These are phyloP conservation scores for Lomographa bimaculata DNA, from an alignment of 2,888 invertebrate species.

Conservation along the genomic window DNA sequence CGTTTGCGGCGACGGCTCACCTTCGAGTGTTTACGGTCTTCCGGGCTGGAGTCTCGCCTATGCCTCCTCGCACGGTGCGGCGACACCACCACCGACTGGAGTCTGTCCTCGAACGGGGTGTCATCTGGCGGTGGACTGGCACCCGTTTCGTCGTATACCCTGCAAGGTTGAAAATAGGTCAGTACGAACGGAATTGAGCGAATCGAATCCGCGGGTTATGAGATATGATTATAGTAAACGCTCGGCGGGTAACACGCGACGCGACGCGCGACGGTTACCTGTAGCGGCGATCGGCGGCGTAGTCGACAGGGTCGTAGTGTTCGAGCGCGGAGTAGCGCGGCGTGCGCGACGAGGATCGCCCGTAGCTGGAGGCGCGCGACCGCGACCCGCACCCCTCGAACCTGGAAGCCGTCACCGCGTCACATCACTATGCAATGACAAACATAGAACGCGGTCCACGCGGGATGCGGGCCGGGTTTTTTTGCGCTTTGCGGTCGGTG, in stretches of 20 bases:
- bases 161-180: slow-evolving; percentile 30
- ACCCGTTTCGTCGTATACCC: slow-evolving; percentile 75
- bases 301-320: slow-evolving; percentile 77
- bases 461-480: slow-evolving; percentile 17
- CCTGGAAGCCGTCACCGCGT: slow-evolving; percentile 37
- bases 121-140: slow-evolving; percentile 89
- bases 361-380: slow-evolving; percentile 75
- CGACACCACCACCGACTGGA: slow-evolving; percentile 82
- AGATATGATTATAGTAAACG: no score
- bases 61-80: slow-evolving; percentile 72
- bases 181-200: no score
- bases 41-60: slow-evolving; percentile 89
- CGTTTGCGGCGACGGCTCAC: no score
- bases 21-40: slow-evolving; percentile 78
- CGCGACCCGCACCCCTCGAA: slow-evolving; percentile 72
- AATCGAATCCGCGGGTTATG: no score
- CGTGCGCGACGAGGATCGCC: slow-evolving; percentile 65
- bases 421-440: slow-evolving; percentile 14
- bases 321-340: slow-evolving; percentile 68
- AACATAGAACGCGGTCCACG: slow-evolving; percentile 20
- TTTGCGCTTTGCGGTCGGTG: no score
- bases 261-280: no score
- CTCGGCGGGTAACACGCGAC: no score
- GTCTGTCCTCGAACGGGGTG: slow-evolving; percentile 72
- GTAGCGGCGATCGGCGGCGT: slow-evolving; percentile 75